Evolutionary conservation across 2,888 invertebrate genomes (phyloP), one percentile per base, ranked within the genome.

Genomic region (Craniophora ligustri): DNA sequence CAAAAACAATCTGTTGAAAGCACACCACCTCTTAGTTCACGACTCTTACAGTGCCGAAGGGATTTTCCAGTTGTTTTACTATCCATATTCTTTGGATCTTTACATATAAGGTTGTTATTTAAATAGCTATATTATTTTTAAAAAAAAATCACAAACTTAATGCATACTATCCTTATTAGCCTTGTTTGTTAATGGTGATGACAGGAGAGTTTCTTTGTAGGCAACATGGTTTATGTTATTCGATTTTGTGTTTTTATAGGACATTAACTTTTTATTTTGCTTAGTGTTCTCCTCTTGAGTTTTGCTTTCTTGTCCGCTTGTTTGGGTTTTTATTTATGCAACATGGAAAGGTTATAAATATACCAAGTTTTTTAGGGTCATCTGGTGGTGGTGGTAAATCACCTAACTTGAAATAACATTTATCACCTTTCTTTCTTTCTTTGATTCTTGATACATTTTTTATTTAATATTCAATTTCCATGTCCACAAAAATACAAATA

Each of bases 1-100:
- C 95, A 95, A 59, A 86, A 86, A 65, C 95, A 95, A 51, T 94
- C 94, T 0, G 90, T 92, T 55, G 91, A 92, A 7, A 95, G 77
- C 34, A 92, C 76, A 14, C 95, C 89, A 5, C 92, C 93, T 35
- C 94, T 85, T 14, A 95, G 82, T 65, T 94, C 94, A 7, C 94
- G 89, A 66, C 94, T 93, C 65, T 79, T 89, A 58, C 80, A 76
- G 3, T 50, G 1, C 11, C 51, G 72, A 2, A 83, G 26, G 10
- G 79, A 70, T 18, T 53, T 40, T 8, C 53, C 57, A 18, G 35
- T 19, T n/a, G n/a, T n/a, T n/a, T n/a, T n/a, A n/a, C n/a, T n/a
- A n/a, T n/a, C n/a, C n/a, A n/a, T n/a, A n/a, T n/a, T n/a, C n/a
- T n/a, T n/a, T n/a, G n/a, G n/a, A n/a, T n/a, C n/a, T n/a, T n/a